Base-by-base conservation (phyloP, 1,140 invertebrate genomes). In the Capitella teleta region DNA sequence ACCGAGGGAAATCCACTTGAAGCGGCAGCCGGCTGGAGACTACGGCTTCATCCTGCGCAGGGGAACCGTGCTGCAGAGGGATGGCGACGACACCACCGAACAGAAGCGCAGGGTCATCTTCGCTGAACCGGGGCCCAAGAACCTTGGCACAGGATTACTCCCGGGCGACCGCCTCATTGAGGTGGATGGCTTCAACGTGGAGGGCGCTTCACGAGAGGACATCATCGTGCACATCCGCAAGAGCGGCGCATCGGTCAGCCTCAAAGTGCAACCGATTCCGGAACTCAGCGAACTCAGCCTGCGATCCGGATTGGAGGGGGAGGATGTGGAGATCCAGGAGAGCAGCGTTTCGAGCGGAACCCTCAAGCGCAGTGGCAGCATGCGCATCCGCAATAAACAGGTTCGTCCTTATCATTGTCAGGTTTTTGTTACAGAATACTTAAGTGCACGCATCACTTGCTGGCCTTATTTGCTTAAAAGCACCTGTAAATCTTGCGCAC, bases 21-120 rank as follows among this genome's bases (percentile, higher is more conserved):
- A 83, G 49, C 72, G 90, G 3, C 86, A 87, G 61, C 84, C 86
- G 48, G 80, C 84, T 18, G 89, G 86, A 55, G 92, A 94, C 69
- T 96, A 95, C 68, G 92, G 92, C 1, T 95, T 96, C 63, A 92
- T 87, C 36, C 73, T 96, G 42, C 78, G 91, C n/a, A 80, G 89
- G 56, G 68, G 67, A 16, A 44, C 60, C 23, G 53, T 71, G 21
- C 54, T 87, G 46, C 64, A 72, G 16, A 61, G 65, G 30, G 49
- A 45, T 3, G 49, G 47, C 41, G 56, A 52, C 8, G 56, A 58
- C 21, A 51, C 37, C 28, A 40, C 38, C 12, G 50, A 44, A 53
- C 66, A 83, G 67, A 64, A 61, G 34, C 80, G 82, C 54, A 79
- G 84, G 26, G 86, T 93, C 2, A 87, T 91, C 42, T 88, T 94